Evolutionary conservation across 30 jellyfish, hydroid and myxozoan species (phyloP).

Genomic region (Aurelia sp.): DNA sequence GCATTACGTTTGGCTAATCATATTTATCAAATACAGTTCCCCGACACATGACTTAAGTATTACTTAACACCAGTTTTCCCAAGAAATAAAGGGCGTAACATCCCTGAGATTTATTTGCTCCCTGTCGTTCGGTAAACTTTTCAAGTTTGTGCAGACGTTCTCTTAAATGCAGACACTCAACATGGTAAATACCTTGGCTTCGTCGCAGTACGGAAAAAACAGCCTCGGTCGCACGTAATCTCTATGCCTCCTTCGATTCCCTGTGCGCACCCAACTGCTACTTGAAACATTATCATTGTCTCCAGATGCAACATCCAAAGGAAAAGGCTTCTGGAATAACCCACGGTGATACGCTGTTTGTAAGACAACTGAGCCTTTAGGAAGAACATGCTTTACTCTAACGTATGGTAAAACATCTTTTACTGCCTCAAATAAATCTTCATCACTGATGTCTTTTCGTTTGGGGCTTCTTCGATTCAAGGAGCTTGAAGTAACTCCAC

Average conservation of each 20-base stretch:
- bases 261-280: conserved; percentile 54
- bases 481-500: conserved; percentile 75
- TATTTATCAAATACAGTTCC: no score
- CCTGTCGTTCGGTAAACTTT: no score
- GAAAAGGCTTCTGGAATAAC: conserved; percentile 78
- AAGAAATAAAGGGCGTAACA: no score
- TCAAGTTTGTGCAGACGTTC: no score
- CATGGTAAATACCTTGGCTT: conserved; percentile 79
- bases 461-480: conserved; percentile 90
- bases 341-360: conserved; percentile 90
- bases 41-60: no score
- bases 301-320: conserved; percentile 77
- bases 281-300: conserved; percentile 43
- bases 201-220: conserved; percentile 79
- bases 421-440: conserved; percentile 66
- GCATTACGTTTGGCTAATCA: no score
- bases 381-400: conserved; percentile 80
- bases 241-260: conserved; percentile 36
- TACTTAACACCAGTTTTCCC: no score
- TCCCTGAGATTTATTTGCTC: no score
- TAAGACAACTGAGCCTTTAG: conserved; percentile 77
- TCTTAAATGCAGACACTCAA: no score
- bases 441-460: conserved; percentile 84
- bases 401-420: conserved; percentile 64
- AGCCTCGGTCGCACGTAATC: conserved; percentile 80